These are phyloP conservation scores for Limnothrissa miodon DNA, from an alignment of 2,113 vertebrate genomes.

Conservation along the genomic window DNA sequence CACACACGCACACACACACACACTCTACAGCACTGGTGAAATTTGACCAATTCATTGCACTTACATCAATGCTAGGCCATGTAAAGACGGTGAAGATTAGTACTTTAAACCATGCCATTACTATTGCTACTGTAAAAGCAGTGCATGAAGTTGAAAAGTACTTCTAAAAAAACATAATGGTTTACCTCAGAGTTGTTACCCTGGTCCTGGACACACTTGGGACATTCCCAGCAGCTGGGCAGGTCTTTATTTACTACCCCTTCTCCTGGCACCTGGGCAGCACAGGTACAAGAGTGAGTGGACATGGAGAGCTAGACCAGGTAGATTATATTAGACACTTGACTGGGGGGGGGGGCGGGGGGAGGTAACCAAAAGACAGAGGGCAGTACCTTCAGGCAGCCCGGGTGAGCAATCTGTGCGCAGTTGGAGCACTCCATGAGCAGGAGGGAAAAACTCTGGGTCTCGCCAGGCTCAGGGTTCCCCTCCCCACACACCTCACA, in stretches of 20 bases:
- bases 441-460: slow-evolving; percentile 72
- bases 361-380: too few relatives aligned
- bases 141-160: neutral
- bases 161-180: too few relatives aligned
- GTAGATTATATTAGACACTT: neutral
- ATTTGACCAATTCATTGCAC: neutral
- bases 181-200: neutral
- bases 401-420: slow-evolving; percentile 89
- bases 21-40: neutral
- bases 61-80: neutral
- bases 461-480: slow-evolving; percentile 75
- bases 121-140: neutral
- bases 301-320: too few relatives aligned
- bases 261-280: slow-evolving; percentile 83
- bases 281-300: neutral
- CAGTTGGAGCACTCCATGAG: slow-evolving; percentile 97
- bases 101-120: neutral
- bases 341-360: neutral
- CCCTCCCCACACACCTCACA: slow-evolving; percentile 92
- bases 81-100: neutral
- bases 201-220: slow-evolving; percentile 85
- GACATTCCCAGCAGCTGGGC: slow-evolving; percentile 97
- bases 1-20: slow-evolving; percentile 12
- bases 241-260: slow-evolving; percentile 91
- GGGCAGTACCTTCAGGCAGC: slow-evolving; percentile 84